phyloP scores from a whole-genome alignment of 1,140 invertebrate genomes.

The Geopemphigus sp. region DNA sequence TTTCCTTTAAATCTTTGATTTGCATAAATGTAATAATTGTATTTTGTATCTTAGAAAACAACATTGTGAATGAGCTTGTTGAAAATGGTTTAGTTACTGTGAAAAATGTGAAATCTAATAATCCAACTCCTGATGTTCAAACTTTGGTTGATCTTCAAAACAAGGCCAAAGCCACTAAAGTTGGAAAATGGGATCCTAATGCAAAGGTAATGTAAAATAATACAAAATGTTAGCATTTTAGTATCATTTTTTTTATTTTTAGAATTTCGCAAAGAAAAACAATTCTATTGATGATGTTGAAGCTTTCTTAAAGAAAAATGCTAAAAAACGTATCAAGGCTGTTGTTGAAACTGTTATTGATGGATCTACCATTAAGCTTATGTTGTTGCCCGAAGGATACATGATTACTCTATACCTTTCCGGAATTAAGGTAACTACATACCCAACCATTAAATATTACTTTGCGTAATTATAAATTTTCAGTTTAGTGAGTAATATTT shows the following conservation, averaged over 20 bases:
- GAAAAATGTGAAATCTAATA: conserved; percentile 71
- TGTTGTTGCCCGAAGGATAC: conserved; percentile 79
- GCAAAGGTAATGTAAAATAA: conserved; percentile 35
- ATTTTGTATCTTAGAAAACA: conserved; percentile 67
- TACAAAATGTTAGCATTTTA: not conserved
- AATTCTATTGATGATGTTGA: conserved; percentile 79
- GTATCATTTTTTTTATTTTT: conserved; percentile 49
- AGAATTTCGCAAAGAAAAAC: conserved; percentile 76
- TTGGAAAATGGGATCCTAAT: conserved; percentile 76
- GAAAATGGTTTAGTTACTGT: conserved; percentile 84
- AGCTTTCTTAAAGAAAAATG: conserved; percentile 76
- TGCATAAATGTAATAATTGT: conserved; percentile 62
- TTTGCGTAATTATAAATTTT: no score
- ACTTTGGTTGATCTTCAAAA: conserved; percentile 86
- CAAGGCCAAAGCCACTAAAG: conserved; percentile 77
- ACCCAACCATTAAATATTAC: no score
- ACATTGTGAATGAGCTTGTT: conserved; percentile 82
- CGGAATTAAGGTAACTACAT: conserved; percentile 72
- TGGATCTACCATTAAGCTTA: conserved; percentile 88
- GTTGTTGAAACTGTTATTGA: conserved; percentile 95
- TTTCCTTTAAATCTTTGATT: not conserved
- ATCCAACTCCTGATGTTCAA: conserved; percentile 64
- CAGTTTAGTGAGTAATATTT: no score
- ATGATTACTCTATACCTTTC: conserved; percentile 91
- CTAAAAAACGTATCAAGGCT: conserved; percentile 76